Evolutionary conservation across 1,140 invertebrate genomes (phyloP), one percentile per base, ranked within the genome.

Genomic region (Calliopsis andreniformis): DNA sequence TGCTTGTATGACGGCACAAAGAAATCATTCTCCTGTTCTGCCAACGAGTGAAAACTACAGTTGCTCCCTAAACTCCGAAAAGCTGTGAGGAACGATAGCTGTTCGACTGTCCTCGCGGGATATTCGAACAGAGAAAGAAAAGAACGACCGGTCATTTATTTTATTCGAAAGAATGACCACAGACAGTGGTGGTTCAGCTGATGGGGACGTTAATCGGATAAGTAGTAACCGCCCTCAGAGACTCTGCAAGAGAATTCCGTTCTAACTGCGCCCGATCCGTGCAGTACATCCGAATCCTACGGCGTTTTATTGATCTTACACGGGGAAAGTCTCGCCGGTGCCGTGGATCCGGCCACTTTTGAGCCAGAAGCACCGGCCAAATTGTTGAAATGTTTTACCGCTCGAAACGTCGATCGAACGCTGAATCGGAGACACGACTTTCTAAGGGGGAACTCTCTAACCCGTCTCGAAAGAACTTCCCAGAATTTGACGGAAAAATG

Each of bases 161-260:
- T 67, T 32, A 35, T 53, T 43, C 39, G 62, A 55, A 2, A 45
- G n/a, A 66, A 73, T 45, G 42, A 49, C n/a, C 23, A 18, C 25
- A 12, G 7, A 45, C 30, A 28, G 18, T 39, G 51, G 56, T 53
- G 35, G 25, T 35, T 55, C n/a, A 28, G 30, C 39, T 35, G 49
- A 64, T 64, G 47, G 47, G 70, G 56, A 55, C 71, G 62, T 73
- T 73, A 73, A 73, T 73, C 62, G 62, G 35, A 32, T 73, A 73
- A 73, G 70, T 66, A 73, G 39, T 16, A 43, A 56, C 49, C 61
- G 28, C 25, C 35, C 59, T 63, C 35, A 12, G 23, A 63, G 5
- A n/a, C n/a, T 67, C 16, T n/a, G 32, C 32, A 66, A 4, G 39
- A 35, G 42, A 73, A 67, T 67, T 56, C 62, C 32, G 16, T n/a